Evolutionary conservation across 2,797 vertebrate genomes (phyloP), one percentile per base, ranked within the genome.

Genomic region (Xenopus petersii): DNA sequence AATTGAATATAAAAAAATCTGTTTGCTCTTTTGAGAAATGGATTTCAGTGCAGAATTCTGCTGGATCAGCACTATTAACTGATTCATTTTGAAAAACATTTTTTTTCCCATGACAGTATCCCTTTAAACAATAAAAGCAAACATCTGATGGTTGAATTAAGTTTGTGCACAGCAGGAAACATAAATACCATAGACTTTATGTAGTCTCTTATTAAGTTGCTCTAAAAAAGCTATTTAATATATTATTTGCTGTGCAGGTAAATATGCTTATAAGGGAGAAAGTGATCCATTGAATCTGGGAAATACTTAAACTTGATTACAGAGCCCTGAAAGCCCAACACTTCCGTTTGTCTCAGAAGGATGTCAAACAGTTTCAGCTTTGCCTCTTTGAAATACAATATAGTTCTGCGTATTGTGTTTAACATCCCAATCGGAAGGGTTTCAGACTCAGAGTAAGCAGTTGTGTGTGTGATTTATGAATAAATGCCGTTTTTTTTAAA

Each of bases 381-480:
- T 33, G 30, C 10, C 12, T 33, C 36, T 17, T 13, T 70, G 74
- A 75, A 71, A 76, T 65, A 12, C 17, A 74, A 59, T 42, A 42
- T 64, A 74, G 48, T 70, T 74, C 24, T 60, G 24, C 21, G 33
- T 26, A 54, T 74, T 55, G 30, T 24, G 26, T 56, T 71, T 60
- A 60, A 60, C 68, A 65, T 70, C 21, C n/a, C 49, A 12, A 11
- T 17, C 49, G 15, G 30, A 75, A 58, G 74, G 64, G 56, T 65
- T 71, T 64, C 36, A 15, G 46, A 60, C 42, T 71, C 65, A 46
- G 62, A 66, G 63, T 49, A 64, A 71, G 55, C 69, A 46, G 63
- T 71, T 64, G 58, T 30, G 26, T 30, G 26, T 30, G 26, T 42
- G 77, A 79, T 79, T 79, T 79, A 79, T 79, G 77, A 74, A 58